Conservation (phyloP, 2,797 vertebrate genomes). For the Apogon hyalosoma region DNA sequence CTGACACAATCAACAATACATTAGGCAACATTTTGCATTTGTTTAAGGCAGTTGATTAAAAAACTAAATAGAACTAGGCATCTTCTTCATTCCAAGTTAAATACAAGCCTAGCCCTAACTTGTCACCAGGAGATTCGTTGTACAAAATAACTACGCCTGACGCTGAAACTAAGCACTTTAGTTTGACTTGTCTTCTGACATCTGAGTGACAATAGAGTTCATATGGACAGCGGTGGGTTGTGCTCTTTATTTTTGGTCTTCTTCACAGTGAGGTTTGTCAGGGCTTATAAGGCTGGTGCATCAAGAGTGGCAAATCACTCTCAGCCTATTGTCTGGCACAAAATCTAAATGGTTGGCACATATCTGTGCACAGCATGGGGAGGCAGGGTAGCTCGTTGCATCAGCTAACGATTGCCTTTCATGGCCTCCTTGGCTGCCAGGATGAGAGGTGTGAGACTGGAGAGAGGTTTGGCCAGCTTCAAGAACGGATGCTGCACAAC, state of each 20-base stretch:
- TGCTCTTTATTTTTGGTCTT: conserved; percentile 80
- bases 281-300: conserved; percentile 77
- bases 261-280: conserved; percentile 83
- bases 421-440: conserved; percentile 99
- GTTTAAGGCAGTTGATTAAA: conserved; percentile 83
- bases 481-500: conserved; percentile 93
- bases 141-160: conserved; percentile 75
- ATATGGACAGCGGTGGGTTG: conserved; percentile 74
- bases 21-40: conserved; percentile 82
- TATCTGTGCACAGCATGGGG: conserved; percentile 74
- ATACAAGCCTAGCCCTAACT: conserved; percentile 75
- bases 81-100: conserved; percentile 83
- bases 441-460: conserved; percentile 97
- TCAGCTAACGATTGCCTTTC: conserved; percentile 95
- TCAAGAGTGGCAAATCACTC: conserved; percentile 64
- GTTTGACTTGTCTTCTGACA: conserved; percentile 78
- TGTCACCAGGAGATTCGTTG: conserved; percentile 62
- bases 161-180: conserved; percentile 72
- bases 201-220: conserved; percentile 71
- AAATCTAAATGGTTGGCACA: conserved; percentile 75
- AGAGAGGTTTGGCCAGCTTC: conserved; percentile 98
- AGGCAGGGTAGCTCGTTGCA: conserved; percentile 49
- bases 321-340: conserved; percentile 81
- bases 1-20: conserved; percentile 81
- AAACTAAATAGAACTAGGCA: conserved; percentile 73